Percentiles rank a stretch among this genome's conserved stretches.
phyloP scores from a whole-genome alignment of 2,797 vertebrate genomes.

The Mormyrops attenuatus region DNA sequence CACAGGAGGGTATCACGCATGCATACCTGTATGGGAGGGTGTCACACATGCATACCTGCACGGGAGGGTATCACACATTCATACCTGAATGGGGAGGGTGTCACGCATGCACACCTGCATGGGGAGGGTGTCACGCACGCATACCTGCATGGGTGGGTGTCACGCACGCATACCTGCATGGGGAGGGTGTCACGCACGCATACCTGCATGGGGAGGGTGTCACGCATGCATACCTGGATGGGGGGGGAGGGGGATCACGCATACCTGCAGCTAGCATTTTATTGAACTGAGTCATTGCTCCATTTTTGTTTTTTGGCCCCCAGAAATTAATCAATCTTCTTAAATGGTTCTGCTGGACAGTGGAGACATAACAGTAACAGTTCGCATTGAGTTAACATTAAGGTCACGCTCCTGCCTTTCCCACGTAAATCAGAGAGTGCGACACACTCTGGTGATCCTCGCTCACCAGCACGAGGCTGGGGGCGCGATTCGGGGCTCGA shows the following conservation, averaged over 20 bases:
- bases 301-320: neutral
- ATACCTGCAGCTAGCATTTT: conserved; percentile 7
- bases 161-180: neutral
- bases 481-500: neutral
- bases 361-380: neutral
- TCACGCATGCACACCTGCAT: neutral
- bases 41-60: neutral
- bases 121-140: neutral
- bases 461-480: neutral
- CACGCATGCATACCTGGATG: no score
- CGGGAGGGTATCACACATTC: no score
- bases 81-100: neutral
- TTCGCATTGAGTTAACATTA: neutral
- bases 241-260: neutral
- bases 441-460: neutral
- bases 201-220: no score
- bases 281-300: neutral
- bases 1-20: no score
- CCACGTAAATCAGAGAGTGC: neutral
- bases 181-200: no score
- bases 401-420: conserved; percentile 4
- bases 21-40: neutral
- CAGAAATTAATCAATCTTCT: conserved; percentile 9
- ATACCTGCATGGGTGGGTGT: neutral
- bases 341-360: neutral